Evolutionary conservation across 2,113 vertebrate species (phyloP).

Genomic region (Scalopus aquaticus): DNA sequence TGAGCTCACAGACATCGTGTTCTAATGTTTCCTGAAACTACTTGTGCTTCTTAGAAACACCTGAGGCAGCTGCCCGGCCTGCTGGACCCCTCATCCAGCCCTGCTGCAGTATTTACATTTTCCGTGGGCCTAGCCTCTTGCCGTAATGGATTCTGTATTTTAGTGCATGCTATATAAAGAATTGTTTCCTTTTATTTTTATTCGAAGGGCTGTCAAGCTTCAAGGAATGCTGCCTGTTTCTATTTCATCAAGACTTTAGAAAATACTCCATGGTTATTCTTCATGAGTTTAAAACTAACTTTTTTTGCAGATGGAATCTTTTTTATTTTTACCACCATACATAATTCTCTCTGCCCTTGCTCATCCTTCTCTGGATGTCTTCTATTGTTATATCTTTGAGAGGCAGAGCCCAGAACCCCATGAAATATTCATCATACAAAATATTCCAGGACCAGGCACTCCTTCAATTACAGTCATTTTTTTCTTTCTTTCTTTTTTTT

Average conservation of each 20-base stretch:
- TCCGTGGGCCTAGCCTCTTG: background rate
- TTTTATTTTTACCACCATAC: conserved; percentile 25
- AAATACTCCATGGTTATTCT: conserved; percentile 20
- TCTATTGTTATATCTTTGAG: conserved; percentile 37
- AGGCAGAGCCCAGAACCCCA: conserved; percentile 5
- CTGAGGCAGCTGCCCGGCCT: background rate
- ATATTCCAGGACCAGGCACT: background rate
- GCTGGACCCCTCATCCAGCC: background rate
- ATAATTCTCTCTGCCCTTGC: conserved; percentile 21
- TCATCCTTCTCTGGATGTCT: conserved; percentile 35
- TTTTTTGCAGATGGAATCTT: conserved; percentile 31
- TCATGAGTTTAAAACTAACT: background rate
- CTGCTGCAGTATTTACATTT: background rate
- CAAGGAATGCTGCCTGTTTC: background rate
- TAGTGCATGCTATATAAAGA: background rate
- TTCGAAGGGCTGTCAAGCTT: background rate
- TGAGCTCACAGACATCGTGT: background rate
- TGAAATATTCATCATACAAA: conserved; percentile 58
- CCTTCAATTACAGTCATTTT: background rate
- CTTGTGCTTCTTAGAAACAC: background rate
- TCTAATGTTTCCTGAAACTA: background rate
- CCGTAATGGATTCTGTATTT: background rate
- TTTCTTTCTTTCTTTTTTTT: background rate
- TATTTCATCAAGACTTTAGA: background rate
- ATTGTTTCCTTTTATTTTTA: conserved; percentile 27